These are phyloP conservation scores for Carassius carassius DNA, from an alignment of 2,113 vertebrate species.

Conservation along the genomic window DNA sequence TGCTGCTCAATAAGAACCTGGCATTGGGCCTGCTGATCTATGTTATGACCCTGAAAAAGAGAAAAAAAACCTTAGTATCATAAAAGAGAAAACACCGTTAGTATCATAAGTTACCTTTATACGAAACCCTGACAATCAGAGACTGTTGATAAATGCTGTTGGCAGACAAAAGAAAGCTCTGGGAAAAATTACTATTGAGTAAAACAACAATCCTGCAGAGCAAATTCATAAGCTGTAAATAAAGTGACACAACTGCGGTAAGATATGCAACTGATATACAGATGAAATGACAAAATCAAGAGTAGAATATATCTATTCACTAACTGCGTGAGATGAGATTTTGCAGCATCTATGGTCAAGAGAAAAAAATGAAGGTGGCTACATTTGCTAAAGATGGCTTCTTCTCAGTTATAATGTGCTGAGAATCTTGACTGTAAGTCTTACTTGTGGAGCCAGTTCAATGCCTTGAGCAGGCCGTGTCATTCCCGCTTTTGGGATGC, in stretches of 20 bases:
- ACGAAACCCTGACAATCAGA: neutral
- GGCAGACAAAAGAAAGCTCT: neutral
- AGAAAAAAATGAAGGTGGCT: too few relatives aligned
- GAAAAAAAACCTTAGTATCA: neutral
- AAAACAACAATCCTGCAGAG: neutral
- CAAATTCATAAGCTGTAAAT: neutral
- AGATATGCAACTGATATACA: too few relatives aligned
- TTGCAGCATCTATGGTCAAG: too few relatives aligned
- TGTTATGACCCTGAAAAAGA: conserved; percentile 46
- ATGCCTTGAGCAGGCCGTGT: conserved; percentile 41
- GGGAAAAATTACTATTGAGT: neutral
- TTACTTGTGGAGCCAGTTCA: conserved; percentile 70
- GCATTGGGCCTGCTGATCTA: conserved; percentile 60
- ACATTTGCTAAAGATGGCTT: neutral
- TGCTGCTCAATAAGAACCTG: conserved; percentile 76
- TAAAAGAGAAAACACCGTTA: too few relatives aligned
- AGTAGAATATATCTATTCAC: too few relatives aligned
- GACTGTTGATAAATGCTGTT: neutral
- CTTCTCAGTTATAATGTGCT: neutral
- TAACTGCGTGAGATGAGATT: too few relatives aligned
- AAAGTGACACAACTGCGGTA: too few relatives aligned
- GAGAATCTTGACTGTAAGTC: neutral
- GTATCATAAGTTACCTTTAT: neutral
- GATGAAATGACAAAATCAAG: too few relatives aligned
- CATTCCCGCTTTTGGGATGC: conserved; percentile 56